Conservation (phyloP, 2,113 vertebrate genomes). For the Baryphthengus martii region DNA sequence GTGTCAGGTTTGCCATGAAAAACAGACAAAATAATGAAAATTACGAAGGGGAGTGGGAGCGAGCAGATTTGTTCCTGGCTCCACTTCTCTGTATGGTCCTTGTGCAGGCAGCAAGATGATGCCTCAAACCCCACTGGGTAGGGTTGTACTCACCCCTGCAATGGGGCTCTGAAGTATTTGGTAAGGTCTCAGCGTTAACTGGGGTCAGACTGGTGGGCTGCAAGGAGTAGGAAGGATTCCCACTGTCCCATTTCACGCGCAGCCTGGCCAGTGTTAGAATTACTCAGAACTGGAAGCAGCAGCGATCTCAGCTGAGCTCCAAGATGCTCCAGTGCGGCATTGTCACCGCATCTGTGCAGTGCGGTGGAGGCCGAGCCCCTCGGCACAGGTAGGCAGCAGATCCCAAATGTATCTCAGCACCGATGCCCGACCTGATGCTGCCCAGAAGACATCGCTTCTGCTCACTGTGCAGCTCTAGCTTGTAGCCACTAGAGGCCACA, state of each 20-base stretch:
- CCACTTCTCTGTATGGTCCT: not conserved
- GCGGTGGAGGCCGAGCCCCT: not conserved
- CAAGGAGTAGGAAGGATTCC: not conserved
- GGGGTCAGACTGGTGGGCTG: not conserved
- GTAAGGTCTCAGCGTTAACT: not conserved
- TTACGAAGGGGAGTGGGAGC: not conserved
- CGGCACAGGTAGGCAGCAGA: rapidly evolving
- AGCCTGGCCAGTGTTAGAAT: not conserved
- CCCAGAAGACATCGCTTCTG: rapidly evolving
- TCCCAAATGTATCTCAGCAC: not conserved
- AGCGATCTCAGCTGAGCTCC: not conserved
- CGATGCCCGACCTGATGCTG: rapidly evolving
- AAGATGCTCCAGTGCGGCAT: not conserved
- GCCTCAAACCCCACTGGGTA: not conserved
- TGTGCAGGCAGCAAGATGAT: not conserved
- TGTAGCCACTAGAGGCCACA: conserved; percentile 35
- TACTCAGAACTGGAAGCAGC: not conserved
- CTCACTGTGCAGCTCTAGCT: not conserved
- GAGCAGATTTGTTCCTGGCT: not conserved
- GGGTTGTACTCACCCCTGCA: not conserved
- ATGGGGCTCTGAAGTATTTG: not conserved
- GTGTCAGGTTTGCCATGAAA: not conserved
- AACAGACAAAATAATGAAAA: not conserved
- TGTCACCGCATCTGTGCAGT: not conserved
- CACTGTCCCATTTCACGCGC: rapidly evolving